These are phyloP conservation scores for Spinus pinus DNA, from an alignment of 2,797 vertebrate species.

Conservation along the genomic window DNA sequence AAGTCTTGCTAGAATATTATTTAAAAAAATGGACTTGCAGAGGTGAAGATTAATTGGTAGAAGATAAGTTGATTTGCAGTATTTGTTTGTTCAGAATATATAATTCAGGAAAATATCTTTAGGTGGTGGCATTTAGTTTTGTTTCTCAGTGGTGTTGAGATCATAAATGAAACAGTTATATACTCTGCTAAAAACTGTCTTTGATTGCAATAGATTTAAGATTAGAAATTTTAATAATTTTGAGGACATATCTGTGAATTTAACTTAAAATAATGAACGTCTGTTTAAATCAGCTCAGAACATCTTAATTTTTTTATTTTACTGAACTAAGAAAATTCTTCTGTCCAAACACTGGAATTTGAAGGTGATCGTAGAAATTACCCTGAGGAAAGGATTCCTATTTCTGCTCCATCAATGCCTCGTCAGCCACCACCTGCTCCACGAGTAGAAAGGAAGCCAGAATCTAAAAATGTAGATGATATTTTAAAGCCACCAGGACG, in stretches of 20 bases:
- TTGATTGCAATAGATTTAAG: background rate
- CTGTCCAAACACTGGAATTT: slow-evolving; percentile 63
- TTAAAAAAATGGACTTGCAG: background rate
- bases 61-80: background rate
- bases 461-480: slow-evolving; percentile 96
- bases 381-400: slow-evolving; percentile 86
- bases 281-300: slow-evolving; percentile 19
- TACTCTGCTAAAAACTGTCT: background rate
- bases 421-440: slow-evolving; percentile 83
- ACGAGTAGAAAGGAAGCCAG: slow-evolving; percentile 92
- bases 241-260: background rate
- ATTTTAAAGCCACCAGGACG: slow-evolving; percentile 94
- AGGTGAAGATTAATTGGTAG: background rate
- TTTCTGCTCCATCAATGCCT: slow-evolving; percentile 77
- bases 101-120: background rate
- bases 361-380: slow-evolving; percentile 89
- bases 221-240: background rate
- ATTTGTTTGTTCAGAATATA: background rate
- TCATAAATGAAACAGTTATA: background rate
- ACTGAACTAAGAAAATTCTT: slow-evolving; percentile 64
- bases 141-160: background rate
- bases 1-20: background rate
- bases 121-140: background rate
- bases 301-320: slow-evolving; percentile 52
- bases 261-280: background rate